Percentiles rank a stretch among this genome's conserved stretches.
Evolutionary conservation across 2,888 invertebrate genomes (phyloP).

Genomic region (Ichneumoninae sp.): DNA sequence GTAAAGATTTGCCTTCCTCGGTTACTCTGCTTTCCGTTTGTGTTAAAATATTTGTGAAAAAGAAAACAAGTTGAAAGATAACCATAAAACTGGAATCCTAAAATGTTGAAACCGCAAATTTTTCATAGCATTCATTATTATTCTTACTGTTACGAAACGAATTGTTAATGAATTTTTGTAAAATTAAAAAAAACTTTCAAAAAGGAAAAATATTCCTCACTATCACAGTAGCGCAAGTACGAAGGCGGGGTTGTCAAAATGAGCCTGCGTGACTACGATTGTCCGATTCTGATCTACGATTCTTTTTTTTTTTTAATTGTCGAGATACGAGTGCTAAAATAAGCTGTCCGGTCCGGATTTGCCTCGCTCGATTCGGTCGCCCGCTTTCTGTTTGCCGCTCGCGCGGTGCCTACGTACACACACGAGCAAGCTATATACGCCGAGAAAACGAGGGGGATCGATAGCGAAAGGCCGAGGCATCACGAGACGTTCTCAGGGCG

Average conservation of each 20-base stretch:
- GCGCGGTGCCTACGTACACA: neutral
- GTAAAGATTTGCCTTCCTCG: slow-evolving; percentile 15
- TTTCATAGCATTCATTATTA: too few species aligned
- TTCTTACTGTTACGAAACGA: too few species aligned
- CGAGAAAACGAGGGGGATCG: slow-evolving; percentile 58
- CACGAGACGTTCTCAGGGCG: slow-evolving; percentile 39
- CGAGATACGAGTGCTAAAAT: slow-evolving; percentile 23
- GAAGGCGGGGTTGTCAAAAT: neutral
- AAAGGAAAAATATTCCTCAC: too few species aligned
- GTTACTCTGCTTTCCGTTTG: neutral
- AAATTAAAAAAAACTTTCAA: too few species aligned
- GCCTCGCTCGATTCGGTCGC: slow-evolving; percentile 3
- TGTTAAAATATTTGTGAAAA: too few species aligned
- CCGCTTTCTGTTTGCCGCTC: slow-evolving; percentile 17
- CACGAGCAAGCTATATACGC: neutral
- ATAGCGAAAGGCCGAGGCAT: slow-evolving; percentile 62
- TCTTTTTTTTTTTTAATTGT: neutral
- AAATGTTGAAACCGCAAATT: too few species aligned
- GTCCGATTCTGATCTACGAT: neutral
- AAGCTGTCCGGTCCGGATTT: slow-evolving; percentile 11
- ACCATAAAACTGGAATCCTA: too few species aligned
- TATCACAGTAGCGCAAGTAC: neutral
- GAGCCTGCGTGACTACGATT: neutral
- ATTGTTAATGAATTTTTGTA: too few species aligned
- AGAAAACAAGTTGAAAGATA: too few species aligned